Conservation (phyloP, 2,113 vertebrate species). For the Daboia siamensis region DNA sequence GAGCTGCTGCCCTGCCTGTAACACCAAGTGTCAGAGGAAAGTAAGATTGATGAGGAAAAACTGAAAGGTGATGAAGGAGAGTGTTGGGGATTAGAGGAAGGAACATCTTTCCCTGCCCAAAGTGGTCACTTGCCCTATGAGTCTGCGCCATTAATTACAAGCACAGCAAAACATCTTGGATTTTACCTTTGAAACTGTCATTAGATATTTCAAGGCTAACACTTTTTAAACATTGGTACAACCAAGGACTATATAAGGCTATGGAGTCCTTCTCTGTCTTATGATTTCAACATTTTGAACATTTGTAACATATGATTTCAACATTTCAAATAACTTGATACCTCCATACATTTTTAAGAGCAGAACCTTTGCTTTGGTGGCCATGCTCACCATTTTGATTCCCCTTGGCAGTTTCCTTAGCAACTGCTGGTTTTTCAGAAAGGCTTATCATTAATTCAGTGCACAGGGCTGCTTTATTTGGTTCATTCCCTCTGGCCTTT, state of each 20-base stretch:
- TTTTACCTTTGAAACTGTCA: background rate
- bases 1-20: background rate
- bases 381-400: background rate
- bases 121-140: background rate
- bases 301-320: background rate
- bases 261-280: background rate
- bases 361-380: background rate
- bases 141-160: background rate
- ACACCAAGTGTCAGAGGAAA: background rate
- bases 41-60: background rate
- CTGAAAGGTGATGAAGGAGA: background rate
- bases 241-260: background rate
- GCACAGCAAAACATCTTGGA: background rate
- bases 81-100: background rate
- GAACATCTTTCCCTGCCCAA: background rate
- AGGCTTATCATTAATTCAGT: conserved; percentile 51
- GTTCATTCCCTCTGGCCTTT: background rate
- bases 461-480: background rate
- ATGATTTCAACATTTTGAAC: background rate
- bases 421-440: conserved; percentile 27
- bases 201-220: background rate
- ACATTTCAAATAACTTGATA: background rate
- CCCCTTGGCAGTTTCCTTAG: conserved; percentile 20
- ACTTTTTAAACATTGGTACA: background rate
- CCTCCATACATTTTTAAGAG: background rate